Conservation (phyloP, 2,113 vertebrate genomes). For the sheep (Ovis aries) region ARS-UI_Ramb_v3.0 NC_056056.1:114248001-114248500, state of each 20-base stretch:
- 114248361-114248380: background rate
- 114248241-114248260: background rate
- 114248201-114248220: background rate
- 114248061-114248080: background rate
- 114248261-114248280: background rate
- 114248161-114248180: background rate
- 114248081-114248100: background rate
- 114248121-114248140: background rate
- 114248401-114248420: fast-evolving
- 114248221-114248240: background rate
- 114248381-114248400: background rate
- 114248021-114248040: background rate
- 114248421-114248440: fast-evolving
- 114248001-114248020: background rate
- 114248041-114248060: background rate
- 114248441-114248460: background rate
- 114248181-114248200: background rate
- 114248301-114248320: background rate
- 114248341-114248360: fast-evolving
- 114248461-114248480: background rate
- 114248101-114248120: background rate
- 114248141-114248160: background rate
- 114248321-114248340: fast-evolving
- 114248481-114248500: background rate
- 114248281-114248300: background rate